Evolutionary conservation across 92 coral and sea anemone species (phyloP), one percentile per base, ranked within the genome.

Genomic region (Montipora capitata): DNA sequence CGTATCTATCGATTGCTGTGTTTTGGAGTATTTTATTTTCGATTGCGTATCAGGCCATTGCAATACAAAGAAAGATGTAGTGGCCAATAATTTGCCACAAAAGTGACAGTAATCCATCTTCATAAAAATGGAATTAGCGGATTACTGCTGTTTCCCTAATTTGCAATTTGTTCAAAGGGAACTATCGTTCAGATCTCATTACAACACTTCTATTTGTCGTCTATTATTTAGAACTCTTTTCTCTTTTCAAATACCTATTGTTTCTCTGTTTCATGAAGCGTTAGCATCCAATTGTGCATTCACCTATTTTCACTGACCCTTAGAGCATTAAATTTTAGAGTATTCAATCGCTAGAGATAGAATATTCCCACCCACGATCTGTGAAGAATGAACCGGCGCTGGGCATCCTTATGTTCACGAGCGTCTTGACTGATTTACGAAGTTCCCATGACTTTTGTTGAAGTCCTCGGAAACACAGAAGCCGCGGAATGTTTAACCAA

Each of bases 81-180:
- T 20, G 78, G 77, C 78, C 58, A 12, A 72, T 87, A 88, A 80
- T 74, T 69, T 71, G 81, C 82, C 77, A 42, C 74, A 79, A 40
- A 79, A 69, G 27, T 80, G 91, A 85, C 90, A 80, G 40, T 95
- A 95, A 95, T 95, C 98, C 96, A 71, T 20, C 66, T 87, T 90
- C 90, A 85, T 92, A 89, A 85, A 84, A 88, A 72, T 48, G 85
- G 91, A 45, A 89, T 90, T 94, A 83, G 51, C 69, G 85, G 98
- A 94, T 93, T 95, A 93, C 78, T 18, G 18, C 27, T 59, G 72
- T 72, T 67, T 61, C 71, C 51, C 44, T 72, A 43, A 56, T 56
- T 63, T 64, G 61, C 79, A 15, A 58, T 72, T 61, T 61, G 61
- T 42, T 58, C 87, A 72, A 72, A 72, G 79, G 44, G 72, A 20